Percentiles rank a stretch among this genome's conserved stretches.
phyloP scores from a whole-genome alignment of 2,113 vertebrate species.

The Coptodon rendalli region DNA sequence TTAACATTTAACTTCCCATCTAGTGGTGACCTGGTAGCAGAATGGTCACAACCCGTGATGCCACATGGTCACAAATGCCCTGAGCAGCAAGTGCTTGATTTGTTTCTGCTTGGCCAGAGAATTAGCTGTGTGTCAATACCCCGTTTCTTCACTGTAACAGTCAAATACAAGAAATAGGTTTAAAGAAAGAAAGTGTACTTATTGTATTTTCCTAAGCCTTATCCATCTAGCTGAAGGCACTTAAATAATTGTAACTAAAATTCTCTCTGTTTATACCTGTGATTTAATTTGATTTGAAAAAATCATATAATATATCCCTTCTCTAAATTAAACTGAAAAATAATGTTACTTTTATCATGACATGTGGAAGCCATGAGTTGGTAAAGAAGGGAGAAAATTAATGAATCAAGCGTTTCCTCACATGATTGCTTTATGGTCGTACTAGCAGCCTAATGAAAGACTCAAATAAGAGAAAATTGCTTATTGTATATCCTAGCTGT shows the following conservation, averaged over 20 bases:
- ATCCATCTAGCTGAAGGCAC: background rate
- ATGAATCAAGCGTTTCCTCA: background rate
- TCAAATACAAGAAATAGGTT: background rate
- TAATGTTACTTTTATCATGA: background rate
- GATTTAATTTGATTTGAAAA: background rate
- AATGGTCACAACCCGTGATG: background rate
- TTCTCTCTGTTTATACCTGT: background rate
- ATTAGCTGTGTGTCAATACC: background rate
- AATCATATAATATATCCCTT: background rate
- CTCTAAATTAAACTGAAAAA: background rate
- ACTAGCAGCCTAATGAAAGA: background rate
- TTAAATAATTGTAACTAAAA: background rate
- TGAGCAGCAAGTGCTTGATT: background rate
- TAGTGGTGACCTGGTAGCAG: background rate
- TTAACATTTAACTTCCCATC: background rate
- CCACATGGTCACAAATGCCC: background rate
- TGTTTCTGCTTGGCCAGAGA: background rate
- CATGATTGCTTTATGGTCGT: background rate
- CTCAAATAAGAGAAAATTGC: constrained; percentile 3
- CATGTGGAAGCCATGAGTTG: background rate
- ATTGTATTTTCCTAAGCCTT: background rate
- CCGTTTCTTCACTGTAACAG: accelerated
- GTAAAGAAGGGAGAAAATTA: background rate
- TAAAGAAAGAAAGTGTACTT: background rate
- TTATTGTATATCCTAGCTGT: background rate